Base-by-base conservation (phyloP, 1,140 invertebrate species). In the Hylaeus volcanicus region DNA sequence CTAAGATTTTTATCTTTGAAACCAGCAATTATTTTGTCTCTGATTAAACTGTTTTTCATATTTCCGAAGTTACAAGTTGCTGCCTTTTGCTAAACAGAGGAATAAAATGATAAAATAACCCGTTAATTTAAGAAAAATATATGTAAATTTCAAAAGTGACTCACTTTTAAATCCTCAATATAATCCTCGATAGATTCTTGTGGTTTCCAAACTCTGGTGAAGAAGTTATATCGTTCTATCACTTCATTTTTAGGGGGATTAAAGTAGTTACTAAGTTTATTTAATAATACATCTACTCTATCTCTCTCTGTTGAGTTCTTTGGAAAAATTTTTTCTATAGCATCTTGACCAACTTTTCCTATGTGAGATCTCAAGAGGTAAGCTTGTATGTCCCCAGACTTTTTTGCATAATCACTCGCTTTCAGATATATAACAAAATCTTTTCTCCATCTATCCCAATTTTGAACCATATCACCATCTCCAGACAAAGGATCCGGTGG, bases 381-480 rank as follows among this genome's bases (percentile, higher is more conserved):
- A 9, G 76, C 85, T 69, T 88, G 80, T 1, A 61, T 3, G 2
- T 87, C 82, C 9, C 37, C 48, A 3, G 80, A 2, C 56, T 84
- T 66, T 26, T 76, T 5, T 5, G 60, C 76, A 39, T n/a, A 74
- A 12, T 79, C 74, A 26, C 66, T 79, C n/a, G 65, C 53, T 77
- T 77, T 82, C 61, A 90, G 66, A 68, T 84, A 89, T 26, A 74
- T 68, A 1, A 76, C 2, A 37, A 89, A 89, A 55, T 81, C 66
- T 58, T 81, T 68, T 74, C 82, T 88, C 84, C 86, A 89, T 39
- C 15, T 64, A 9, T 66, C 65, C 88, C 88, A 89, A 55, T 87
- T 89, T 41, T 73, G 66, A 14, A 58, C 15, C 66, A 80, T 82
- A n/a, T 84, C 26, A 37, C 73, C 76, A 43, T 0, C 11, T 6